Evolutionary conservation across 2,888 invertebrate species (phyloP).

Genomic region (Lydus trimaculatus): DNA sequence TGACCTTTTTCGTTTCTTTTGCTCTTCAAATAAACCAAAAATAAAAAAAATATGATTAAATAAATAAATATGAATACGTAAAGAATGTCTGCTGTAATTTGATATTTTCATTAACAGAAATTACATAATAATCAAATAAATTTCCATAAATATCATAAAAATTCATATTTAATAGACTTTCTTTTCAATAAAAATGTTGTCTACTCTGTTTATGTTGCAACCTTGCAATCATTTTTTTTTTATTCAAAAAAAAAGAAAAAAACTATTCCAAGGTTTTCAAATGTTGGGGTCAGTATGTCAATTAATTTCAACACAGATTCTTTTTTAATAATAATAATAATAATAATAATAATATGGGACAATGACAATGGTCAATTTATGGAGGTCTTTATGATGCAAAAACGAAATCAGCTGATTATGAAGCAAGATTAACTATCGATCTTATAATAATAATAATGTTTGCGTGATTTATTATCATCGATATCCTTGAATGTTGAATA

Average conservation of each 20-base stretch:
- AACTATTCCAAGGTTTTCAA: slow-evolving; percentile 26
- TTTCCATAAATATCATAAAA: background rate
- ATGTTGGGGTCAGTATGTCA: slow-evolving; percentile 36
- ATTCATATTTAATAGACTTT: background rate
- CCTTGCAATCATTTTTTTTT: slow-evolving; percentile 22
- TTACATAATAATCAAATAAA: background rate
- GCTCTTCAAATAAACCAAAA: background rate
- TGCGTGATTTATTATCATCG: too few relatives aligned
- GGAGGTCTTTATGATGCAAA: too few relatives aligned
- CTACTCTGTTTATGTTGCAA: background rate
- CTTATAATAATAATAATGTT: too few relatives aligned
- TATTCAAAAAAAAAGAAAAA: too few relatives aligned
- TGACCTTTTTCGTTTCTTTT: background rate
- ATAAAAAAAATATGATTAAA: too few relatives aligned
- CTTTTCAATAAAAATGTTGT: background rate
- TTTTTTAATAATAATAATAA: background rate
- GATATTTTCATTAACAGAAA: background rate
- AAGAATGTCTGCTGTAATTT: background rate
- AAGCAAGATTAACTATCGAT: too few relatives aligned
- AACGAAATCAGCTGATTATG: too few relatives aligned
- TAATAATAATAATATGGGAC: too few relatives aligned
- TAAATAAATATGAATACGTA: too few relatives aligned
- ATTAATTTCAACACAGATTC: slow-evolving; percentile 28
- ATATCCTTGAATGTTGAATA: too few relatives aligned
- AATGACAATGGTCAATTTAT: too few relatives aligned